Evolutionary conservation across 2,888 invertebrate species (phyloP).

Genomic region (Xestia xanthographa): DNA sequence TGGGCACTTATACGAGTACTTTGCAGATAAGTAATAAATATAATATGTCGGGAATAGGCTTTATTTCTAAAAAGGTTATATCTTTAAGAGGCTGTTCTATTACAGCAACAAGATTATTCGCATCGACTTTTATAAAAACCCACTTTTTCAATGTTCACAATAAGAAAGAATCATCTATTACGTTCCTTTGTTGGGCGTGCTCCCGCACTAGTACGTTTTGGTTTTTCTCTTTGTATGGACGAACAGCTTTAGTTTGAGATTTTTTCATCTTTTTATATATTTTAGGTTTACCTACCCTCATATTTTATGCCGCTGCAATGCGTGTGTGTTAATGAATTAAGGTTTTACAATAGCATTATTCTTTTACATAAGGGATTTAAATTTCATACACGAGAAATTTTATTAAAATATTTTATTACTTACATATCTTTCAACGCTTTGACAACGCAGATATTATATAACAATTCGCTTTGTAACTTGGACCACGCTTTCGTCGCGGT

Average conservation of each 20-base stretch:
- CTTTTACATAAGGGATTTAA: background rate
- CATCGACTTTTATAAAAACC: slow-evolving; percentile 76
- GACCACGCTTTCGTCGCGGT: slow-evolving; percentile 92
- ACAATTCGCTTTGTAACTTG: slow-evolving; percentile 92
- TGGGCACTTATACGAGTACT: slow-evolving; percentile 6
- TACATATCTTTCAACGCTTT: slow-evolving; percentile 93
- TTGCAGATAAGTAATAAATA: slow-evolving; percentile 9
- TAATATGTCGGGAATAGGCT: slow-evolving; percentile 5
- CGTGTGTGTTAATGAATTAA: slow-evolving; percentile 29
- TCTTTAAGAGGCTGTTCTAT: slow-evolving; percentile 38
- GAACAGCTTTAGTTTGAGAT: slow-evolving; percentile 59
- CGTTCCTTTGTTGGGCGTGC: slow-evolving; percentile 76
- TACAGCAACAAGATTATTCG: slow-evolving; percentile 69
- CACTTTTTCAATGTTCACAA: slow-evolving; percentile 77
- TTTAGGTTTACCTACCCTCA: slow-evolving; percentile 43
- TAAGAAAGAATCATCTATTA: slow-evolving; percentile 80
- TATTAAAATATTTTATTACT: slow-evolving; percentile 66
- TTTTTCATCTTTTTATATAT: slow-evolving; percentile 59
- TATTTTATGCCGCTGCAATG: slow-evolving; percentile 44
- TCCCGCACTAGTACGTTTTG: slow-evolving; percentile 66
- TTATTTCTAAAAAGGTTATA: slow-evolving; percentile 27
- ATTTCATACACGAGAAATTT: slow-evolving; percentile 8
- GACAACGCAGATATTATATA: slow-evolving; percentile 94
- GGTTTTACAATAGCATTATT: slow-evolving; percentile 15
- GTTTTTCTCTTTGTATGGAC: slow-evolving; percentile 69